Evolutionary conservation across 23 tunicate genomes (phyloP).

Genomic region (Trididemnum clinides): DNA sequence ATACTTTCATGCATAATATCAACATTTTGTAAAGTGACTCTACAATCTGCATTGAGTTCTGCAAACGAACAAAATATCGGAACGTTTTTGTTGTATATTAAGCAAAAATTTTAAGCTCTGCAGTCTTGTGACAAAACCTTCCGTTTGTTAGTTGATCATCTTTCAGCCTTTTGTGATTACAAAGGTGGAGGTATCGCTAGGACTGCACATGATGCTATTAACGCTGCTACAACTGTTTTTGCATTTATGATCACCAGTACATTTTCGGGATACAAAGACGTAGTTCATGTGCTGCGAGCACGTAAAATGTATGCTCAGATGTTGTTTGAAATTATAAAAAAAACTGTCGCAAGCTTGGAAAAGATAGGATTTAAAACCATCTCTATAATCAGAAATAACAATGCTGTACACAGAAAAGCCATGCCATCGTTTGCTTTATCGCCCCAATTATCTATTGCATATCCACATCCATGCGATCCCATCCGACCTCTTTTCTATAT

Average conservation of each 20-base stretch:
- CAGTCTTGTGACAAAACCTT: not conserved
- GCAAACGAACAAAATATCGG: not conserved
- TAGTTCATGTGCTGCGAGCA: not conserved
- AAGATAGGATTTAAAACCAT: not conserved
- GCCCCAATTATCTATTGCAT: too few species aligned
- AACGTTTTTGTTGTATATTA: not conserved
- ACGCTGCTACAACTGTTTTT: not conserved
- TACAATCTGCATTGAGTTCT: not conserved
- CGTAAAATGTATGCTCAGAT: not conserved
- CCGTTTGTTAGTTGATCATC: slow-evolving; percentile 5
- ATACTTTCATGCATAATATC: not conserved
- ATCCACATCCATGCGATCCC: too few species aligned
- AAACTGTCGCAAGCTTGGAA: not conserved
- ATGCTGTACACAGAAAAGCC: not conserved
- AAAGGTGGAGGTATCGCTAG: too few species aligned
- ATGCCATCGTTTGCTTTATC: too few species aligned
- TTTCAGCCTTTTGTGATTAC: not conserved
- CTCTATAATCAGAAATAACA: not conserved
- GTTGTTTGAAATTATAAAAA: not conserved
- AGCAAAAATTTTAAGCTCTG: not conserved
- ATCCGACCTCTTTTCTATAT: too few species aligned
- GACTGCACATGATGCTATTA: not conserved
- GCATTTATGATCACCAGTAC: slow-evolving; percentile 1
- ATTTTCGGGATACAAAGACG: not conserved
- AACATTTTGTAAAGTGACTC: not conserved